Conservation (phyloP, 2,113 vertebrate genomes). For the Cinclus cinclus region DNA sequence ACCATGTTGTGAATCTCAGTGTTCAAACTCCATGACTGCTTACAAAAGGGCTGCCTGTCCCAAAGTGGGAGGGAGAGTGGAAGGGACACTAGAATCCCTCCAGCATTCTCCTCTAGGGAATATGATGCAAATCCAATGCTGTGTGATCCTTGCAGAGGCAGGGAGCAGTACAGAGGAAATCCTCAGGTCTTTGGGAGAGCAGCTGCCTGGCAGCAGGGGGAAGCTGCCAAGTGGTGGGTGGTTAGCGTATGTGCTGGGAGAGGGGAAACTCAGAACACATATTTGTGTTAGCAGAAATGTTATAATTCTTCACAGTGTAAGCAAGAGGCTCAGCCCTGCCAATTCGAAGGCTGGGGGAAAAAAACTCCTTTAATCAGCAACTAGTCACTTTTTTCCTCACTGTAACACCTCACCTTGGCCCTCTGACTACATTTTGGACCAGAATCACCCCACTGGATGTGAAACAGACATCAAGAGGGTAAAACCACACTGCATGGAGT, state of each 20-base stretch:
- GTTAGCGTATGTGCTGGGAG: constrained; percentile 30
- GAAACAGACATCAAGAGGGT: background rate
- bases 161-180: background rate
- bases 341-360: background rate
- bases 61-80: background rate
- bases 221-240: constrained; percentile 64
- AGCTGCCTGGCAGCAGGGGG: constrained; percentile 45
- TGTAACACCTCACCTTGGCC: background rate
- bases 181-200: background rate
- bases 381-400: background rate
- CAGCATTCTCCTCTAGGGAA: background rate
- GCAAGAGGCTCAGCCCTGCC: constrained; percentile 53
- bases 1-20: background rate
- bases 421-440: background rate
- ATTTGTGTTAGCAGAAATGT: constrained; percentile 47
- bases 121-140: background rate
- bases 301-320: constrained; percentile 50
- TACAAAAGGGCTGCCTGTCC: background rate
- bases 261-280: background rate
- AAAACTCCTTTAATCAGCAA: background rate
- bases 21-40: background rate
- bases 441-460: background rate
- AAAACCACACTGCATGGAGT: background rate
- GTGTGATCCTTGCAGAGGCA: background rate
- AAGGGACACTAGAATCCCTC: background rate